These are phyloP conservation scores for Calephelis nemesis DNA, from an alignment of 1,140 invertebrate species.

Conservation along the genomic window DNA sequence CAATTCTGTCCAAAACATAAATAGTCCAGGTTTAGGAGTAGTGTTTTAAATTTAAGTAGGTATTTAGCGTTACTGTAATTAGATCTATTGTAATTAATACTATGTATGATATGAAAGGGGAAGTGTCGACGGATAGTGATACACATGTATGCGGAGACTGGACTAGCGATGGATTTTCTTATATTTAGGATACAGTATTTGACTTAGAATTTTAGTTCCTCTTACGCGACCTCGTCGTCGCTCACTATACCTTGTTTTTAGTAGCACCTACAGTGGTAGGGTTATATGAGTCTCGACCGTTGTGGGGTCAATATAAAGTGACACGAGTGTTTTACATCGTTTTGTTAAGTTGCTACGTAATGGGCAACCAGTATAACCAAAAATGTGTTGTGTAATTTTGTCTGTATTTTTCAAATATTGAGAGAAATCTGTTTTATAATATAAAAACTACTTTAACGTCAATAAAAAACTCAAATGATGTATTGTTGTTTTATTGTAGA, in stretches of 20 bases:
- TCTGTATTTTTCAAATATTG: constrained; percentile 15
- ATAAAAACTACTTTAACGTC: constrained; percentile 10
- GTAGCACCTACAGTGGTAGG: constrained; percentile 8
- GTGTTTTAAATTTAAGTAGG: constrained; percentile 15
- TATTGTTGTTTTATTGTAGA: not conserved
- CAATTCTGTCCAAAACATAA: constrained; percentile 7
- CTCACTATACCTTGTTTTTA: not conserved
- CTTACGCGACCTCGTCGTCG: not conserved
- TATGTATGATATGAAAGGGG: constrained; percentile 1
- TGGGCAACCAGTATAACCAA: constrained; percentile 7
- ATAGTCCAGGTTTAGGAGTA: constrained; percentile 11
- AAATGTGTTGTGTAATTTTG: constrained; percentile 8
- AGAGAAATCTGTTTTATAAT: constrained; percentile 15
- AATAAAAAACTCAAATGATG: constrained; percentile 4
- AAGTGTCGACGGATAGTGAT: not conserved
- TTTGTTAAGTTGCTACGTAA: constrained; percentile 1
- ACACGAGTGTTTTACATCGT: not conserved
- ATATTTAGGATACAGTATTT: constrained; percentile 16
- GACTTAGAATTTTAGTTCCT: constrained; percentile 16
- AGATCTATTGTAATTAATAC: constrained; percentile 10
- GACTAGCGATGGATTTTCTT: constrained; percentile 10
- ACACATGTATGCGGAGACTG: not conserved
- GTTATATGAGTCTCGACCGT: constrained; percentile 6
- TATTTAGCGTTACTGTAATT: constrained; percentile 13
- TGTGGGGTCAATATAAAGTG: not conserved